Evolutionary conservation across 2,797 vertebrate genomes (phyloP).

Genomic region (Enteromius trimaculatus): DNA sequence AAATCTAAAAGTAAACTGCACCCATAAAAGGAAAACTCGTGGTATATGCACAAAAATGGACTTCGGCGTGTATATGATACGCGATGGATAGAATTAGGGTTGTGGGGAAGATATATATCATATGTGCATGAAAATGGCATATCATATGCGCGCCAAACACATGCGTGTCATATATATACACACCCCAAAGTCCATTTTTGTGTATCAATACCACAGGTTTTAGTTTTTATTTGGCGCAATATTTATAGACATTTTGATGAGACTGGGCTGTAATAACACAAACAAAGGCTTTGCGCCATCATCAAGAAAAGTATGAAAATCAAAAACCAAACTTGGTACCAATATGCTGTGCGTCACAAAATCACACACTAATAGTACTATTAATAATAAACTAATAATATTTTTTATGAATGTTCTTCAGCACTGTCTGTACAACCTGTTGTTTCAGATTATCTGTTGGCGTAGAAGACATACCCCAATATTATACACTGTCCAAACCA

Average conservation of each 20-base stretch:
- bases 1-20: neutral
- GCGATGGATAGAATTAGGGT: too few relatives aligned
- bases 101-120: too few relatives aligned
- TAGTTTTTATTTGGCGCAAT: too few relatives aligned
- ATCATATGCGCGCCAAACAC: too few relatives aligned
- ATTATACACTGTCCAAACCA: constrained; percentile 1
- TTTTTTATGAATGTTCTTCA: neutral
- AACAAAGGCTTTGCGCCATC: neutral
- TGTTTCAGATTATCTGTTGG: constrained; percentile 6
- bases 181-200: too few relatives aligned
- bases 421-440: neutral
- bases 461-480: neutral
- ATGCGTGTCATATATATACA: too few relatives aligned
- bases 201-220: too few relatives aligned
- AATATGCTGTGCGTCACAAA: neutral
- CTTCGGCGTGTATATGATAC: too few relatives aligned
- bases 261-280: neutral
- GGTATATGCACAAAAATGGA: too few relatives aligned
- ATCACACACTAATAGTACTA: neutral
- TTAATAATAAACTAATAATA: neutral
- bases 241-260: too few relatives aligned
- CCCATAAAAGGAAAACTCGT: neutral
- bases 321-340: neutral
- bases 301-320: neutral
- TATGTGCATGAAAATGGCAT: too few relatives aligned